Conservation (phyloP, 2,797 vertebrate genomes). For the Limnodromus scolopaceus region DNA sequence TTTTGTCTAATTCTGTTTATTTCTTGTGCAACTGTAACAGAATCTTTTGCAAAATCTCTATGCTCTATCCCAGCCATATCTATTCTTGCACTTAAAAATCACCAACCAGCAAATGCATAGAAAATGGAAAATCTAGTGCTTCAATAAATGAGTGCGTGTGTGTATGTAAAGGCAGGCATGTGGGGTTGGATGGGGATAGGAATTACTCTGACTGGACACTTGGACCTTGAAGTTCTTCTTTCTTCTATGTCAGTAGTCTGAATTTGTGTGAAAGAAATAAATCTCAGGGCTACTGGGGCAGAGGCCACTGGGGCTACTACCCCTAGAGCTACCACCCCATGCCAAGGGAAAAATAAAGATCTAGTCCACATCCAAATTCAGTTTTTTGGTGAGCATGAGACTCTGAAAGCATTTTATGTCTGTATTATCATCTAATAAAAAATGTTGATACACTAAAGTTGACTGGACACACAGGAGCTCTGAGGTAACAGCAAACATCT, state of each 20-base stretch:
- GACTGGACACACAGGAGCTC: background rate
- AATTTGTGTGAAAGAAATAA: background rate
- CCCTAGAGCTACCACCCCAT: background rate
- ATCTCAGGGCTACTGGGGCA: background rate
- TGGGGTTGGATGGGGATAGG: background rate
- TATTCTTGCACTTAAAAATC: background rate
- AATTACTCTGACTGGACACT: background rate
- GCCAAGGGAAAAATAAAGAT: background rate
- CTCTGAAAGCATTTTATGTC: background rate
- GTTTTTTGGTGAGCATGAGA: background rate
- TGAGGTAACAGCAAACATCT: background rate
- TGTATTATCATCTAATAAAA: background rate
- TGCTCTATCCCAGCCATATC: background rate
- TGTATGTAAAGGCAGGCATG: background rate
- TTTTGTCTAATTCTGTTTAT: background rate
- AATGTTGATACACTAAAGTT: fast-evolving
- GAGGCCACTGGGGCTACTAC: no score
- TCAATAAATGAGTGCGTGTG: background rate
- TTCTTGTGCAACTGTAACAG: slow-evolving; percentile 20
- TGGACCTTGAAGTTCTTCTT: background rate
- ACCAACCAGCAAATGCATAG: background rate
- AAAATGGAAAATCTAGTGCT: background rate
- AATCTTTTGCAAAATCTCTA: background rate
- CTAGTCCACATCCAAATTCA: background rate
- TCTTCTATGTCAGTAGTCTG: background rate